Percentiles rank a stretch among this genome's conserved stretches.
Evolutionary conservation across 2,888 invertebrate genomes (phyloP).

Genomic region (Ectemnius lituratus): DNA sequence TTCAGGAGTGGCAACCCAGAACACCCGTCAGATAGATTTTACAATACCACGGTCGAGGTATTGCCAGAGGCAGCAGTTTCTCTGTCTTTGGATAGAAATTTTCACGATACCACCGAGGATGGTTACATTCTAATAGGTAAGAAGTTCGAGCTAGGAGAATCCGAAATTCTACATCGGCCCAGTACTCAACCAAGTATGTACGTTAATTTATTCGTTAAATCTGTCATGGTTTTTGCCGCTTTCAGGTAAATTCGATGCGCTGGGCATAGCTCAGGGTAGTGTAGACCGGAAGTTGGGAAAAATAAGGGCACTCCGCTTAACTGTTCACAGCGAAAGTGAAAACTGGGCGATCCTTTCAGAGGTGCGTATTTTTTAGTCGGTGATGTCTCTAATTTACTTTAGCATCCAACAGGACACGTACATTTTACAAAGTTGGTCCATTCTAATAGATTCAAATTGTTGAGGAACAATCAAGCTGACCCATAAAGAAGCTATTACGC

Average conservation of each 20-base stretch:
- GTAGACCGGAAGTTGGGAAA: constrained; percentile 84
- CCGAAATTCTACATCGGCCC: no score
- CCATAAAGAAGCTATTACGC: constrained; percentile 37
- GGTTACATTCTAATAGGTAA: constrained; percentile 85
- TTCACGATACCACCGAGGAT: constrained; percentile 82
- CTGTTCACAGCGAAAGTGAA: constrained; percentile 88
- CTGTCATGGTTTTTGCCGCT: not conserved
- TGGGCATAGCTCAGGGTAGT: constrained; percentile 88
- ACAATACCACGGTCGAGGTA: constrained; percentile 91
- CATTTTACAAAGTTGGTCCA: not conserved
- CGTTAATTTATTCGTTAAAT: no score
- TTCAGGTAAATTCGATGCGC: constrained; percentile 85
- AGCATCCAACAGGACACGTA: not conserved
- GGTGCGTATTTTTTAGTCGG: constrained; percentile 78
- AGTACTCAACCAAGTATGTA: no score
- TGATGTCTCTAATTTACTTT: no score
- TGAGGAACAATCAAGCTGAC: constrained; percentile 76
- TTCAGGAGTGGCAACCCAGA: constrained; percentile 94
- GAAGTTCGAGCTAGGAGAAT: not conserved
- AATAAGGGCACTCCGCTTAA: constrained; percentile 86
- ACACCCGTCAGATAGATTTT: constrained; percentile 92
- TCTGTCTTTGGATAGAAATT: constrained; percentile 77
- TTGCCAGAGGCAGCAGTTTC: constrained; percentile 80
- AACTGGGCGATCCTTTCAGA: constrained; percentile 96
- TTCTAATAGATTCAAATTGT: constrained; percentile 73